phyloP scores from a whole-genome alignment of 2,888 invertebrate genomes.

The Heliconius sara region DNA sequence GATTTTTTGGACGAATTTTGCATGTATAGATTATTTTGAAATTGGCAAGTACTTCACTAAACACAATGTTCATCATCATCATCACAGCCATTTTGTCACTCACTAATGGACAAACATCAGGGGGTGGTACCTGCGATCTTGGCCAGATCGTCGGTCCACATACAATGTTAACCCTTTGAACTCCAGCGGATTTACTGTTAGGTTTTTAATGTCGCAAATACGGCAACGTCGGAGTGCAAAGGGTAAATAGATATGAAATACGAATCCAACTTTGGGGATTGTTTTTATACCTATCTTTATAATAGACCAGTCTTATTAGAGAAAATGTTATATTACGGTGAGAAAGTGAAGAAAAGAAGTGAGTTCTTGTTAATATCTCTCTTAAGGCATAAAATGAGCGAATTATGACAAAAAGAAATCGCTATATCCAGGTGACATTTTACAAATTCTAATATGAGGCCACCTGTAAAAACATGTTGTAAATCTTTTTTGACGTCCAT shows the following conservation, averaged over 20 bases:
- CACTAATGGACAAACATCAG: too few relatives aligned
- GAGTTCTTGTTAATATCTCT: not conserved
- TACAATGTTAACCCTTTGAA: too few relatives aligned
- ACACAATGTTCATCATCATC: too few relatives aligned
- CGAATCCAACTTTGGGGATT: not conserved
- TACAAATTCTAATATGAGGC: slow-evolving; percentile 9
- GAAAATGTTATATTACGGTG: too few relatives aligned
- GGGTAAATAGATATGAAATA: not conserved
- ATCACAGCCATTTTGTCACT: too few relatives aligned
- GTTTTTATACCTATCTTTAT: not conserved
- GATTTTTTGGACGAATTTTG: not conserved
- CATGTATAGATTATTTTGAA: too few relatives aligned
- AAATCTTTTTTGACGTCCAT: slow-evolving; percentile 44
- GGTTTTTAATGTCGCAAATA: too few relatives aligned
- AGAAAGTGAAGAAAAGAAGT: not conserved
- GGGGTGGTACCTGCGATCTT: too few relatives aligned
- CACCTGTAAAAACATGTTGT: slow-evolving; percentile 63
- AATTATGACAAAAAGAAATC: not conserved
- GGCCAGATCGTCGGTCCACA: too few relatives aligned
- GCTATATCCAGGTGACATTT: slow-evolving; percentile 22
- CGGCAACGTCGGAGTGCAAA: too few relatives aligned
- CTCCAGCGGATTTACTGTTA: too few relatives aligned
- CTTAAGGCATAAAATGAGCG: not conserved
- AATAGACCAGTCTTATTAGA: not conserved
- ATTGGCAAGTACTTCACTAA: too few relatives aligned